These are phyloP conservation scores for Sceliomorpha sp. DNA, from an alignment of 2,888 invertebrate genomes.

Conservation along the genomic window DNA sequence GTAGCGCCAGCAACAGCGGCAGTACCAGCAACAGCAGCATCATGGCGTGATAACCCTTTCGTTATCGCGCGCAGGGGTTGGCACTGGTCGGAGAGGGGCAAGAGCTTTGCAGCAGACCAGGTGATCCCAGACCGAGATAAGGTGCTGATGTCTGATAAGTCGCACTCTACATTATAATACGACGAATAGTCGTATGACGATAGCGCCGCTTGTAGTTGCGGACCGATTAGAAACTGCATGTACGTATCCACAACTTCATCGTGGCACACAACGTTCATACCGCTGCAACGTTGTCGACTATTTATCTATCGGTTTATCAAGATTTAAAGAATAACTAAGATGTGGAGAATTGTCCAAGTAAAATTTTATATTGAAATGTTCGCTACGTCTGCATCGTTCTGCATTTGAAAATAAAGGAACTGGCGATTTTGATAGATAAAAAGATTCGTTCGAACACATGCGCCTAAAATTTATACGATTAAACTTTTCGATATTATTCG, in stretches of 20 bases:
- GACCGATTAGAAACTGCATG: conserved; percentile 60
- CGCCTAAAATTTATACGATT: too few species aligned
- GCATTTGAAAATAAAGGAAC: too few species aligned
- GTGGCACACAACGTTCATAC: conserved; percentile 1
- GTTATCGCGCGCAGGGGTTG: conserved; percentile 69
- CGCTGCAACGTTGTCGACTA: not conserved
- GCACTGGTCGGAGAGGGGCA: conserved; percentile 54
- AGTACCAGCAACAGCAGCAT: conserved; percentile 54
- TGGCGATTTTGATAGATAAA: too few species aligned
- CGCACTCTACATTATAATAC: conserved; percentile 76
- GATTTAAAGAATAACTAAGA: too few species aligned
- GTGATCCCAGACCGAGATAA: conserved; percentile 75
- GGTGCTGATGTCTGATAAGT: conserved; percentile 76
- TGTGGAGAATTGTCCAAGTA: too few species aligned
- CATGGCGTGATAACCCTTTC: conserved; percentile 79
- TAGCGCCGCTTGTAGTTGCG: conserved; percentile 50
- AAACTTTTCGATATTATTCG: too few species aligned
- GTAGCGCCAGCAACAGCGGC: conserved; percentile 30
- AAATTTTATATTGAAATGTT: too few species aligned
- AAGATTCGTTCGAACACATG: too few species aligned
- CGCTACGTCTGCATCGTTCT: too few species aligned
- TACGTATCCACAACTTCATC: conserved; percentile 19
- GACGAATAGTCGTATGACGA: conserved; percentile 58
- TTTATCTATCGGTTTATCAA: too few species aligned
- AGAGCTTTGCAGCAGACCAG: conserved; percentile 70